A percentile compares a stretch with the other conserved stretches of the same genome.
Conservation (phyloP, 2,888 invertebrate genomes). For the Craniophora ligustri region DNA sequence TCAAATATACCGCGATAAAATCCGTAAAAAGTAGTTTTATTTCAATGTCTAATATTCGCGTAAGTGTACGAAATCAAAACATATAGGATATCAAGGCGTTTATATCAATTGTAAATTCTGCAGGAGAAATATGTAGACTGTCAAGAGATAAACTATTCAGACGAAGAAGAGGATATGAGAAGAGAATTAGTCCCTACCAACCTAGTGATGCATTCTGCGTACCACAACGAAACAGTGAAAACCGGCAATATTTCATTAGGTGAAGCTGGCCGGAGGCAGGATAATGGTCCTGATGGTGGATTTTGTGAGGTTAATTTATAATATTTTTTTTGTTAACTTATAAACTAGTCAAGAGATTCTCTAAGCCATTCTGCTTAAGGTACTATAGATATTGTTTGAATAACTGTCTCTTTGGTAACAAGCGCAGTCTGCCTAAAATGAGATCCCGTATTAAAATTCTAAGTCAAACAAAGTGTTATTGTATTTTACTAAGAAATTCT, state of each 20-base stretch:
- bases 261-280: constrained; percentile 25
- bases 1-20: too few species aligned
- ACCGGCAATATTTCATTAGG: constrained; percentile 9
- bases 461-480: too few species aligned
- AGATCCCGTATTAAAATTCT: too few species aligned
- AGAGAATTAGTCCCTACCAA: constrained; percentile 74
- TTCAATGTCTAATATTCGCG: too few species aligned
- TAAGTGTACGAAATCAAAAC: too few species aligned
- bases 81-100: too few species aligned
- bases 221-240: constrained; percentile 68
- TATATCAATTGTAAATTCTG: neutral
- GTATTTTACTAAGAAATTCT: too few species aligned
- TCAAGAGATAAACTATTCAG: constrained; percentile 78
- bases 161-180: constrained; percentile 72
- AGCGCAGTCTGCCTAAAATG: too few species aligned
- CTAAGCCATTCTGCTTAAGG: too few species aligned
- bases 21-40: too few species aligned
- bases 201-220: constrained; percentile 73
- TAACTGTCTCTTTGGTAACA: too few species aligned
- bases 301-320: constrained; percentile 75
- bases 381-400: too few species aligned
- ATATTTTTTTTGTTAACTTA: constrained; percentile 62
- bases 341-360: neutral
- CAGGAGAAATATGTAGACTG: constrained; percentile 84
- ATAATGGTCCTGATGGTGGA: constrained; percentile 72